These are phyloP conservation scores for Druceiella hillmani DNA, from an alignment of 2,888 invertebrate species.

Conservation along the genomic window DNA sequence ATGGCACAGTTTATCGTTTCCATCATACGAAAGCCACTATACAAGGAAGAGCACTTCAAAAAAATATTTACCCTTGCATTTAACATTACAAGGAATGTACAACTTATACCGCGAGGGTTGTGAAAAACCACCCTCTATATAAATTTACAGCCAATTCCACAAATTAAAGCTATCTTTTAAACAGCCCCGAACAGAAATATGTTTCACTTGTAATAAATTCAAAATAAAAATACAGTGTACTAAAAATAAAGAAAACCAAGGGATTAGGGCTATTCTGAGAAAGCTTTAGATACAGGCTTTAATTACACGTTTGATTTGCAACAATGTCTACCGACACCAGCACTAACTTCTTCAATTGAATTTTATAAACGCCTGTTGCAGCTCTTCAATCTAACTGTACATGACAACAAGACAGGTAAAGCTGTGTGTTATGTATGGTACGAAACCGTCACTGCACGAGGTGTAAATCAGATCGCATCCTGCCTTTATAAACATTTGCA, in stretches of 20 bases:
- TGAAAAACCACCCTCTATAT: too few relatives aligned
- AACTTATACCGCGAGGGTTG: neutral
- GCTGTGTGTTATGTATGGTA: conserved; percentile 19
- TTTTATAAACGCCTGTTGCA: too few relatives aligned
- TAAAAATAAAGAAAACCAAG: conserved; percentile 8
- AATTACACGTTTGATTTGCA: too few relatives aligned
- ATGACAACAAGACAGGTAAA: conserved; percentile 13
- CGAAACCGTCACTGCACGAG: conserved; percentile 18
- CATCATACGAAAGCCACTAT: too few relatives aligned
- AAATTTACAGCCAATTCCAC: conserved; percentile 13
- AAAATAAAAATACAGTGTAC: conserved; percentile 11
- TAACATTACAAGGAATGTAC: conserved; percentile 9
- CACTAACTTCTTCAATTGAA: too few relatives aligned
- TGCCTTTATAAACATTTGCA: conserved; percentile 17
- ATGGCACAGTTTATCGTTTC: too few relatives aligned
- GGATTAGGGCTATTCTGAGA: conserved; percentile 10
- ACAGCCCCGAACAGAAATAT: conserved; percentile 10
- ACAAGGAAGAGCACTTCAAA: conserved; percentile 7
- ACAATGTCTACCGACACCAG: too few relatives aligned
- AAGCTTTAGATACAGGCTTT: conserved; percentile 8
- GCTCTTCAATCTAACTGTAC: conserved; percentile 12
- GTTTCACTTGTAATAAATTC: conserved; percentile 14
- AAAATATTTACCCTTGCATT: too few relatives aligned
- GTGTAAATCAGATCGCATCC: conserved; percentile 23
- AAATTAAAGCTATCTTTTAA: conserved; percentile 13